phyloP scores from a whole-genome alignment of 2,113 vertebrate genomes.

The Myanophis thanlyinensis region DNA sequence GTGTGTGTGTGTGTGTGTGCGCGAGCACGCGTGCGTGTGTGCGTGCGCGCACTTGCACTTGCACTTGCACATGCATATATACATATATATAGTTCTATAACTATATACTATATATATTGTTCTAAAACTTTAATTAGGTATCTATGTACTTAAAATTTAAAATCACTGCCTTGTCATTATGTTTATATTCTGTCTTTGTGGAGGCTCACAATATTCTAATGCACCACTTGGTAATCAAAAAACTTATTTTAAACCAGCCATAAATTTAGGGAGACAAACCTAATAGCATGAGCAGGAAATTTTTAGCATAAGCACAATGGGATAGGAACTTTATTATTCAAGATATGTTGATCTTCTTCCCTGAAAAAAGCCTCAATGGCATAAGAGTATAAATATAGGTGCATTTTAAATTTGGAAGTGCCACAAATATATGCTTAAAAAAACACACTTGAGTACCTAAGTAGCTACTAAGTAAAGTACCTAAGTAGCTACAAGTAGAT shows the following conservation, averaged over 20 bases:
- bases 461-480: no score
- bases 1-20: no score
- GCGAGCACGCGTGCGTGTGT: no score
- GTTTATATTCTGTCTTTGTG: neutral
- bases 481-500: conserved; percentile 2
- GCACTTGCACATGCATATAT: no score
- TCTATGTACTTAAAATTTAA: neutral
- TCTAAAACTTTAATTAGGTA: neutral
- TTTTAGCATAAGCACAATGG: conserved; percentile 37
- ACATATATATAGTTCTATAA: no score
- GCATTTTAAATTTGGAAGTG: conserved; percentile 1
- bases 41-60: no score
- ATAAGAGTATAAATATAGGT: conserved; percentile 28
- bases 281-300: conserved; percentile 27
- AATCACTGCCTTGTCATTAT: neutral
- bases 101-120: neutral
- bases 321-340: conserved; percentile 41
- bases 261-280: conserved; percentile 19
- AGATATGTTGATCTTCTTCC: conserved; percentile 42
- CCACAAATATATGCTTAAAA: neutral
- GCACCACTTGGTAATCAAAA: conserved; percentile 28
- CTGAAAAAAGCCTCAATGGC: conserved; percentile 41
- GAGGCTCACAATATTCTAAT: neutral
- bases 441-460: conserved; percentile 22
- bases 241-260: conserved; percentile 5